Evolutionary conservation across 2,888 invertebrate species (phyloP).

Genomic region (Melanostoma mellinum): DNA sequence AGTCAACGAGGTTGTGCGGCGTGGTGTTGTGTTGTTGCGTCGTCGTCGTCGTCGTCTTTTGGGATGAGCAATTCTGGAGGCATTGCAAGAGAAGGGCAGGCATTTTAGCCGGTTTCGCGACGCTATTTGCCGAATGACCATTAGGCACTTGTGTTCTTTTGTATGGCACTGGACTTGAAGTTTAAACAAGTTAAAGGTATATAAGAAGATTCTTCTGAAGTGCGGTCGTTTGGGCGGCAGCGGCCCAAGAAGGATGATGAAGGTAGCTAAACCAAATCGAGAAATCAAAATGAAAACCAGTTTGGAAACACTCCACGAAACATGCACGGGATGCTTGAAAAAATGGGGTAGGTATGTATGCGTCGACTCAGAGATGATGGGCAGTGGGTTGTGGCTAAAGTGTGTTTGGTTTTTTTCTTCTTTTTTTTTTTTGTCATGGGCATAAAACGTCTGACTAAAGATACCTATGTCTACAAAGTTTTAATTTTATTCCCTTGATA

Average conservation of each 20-base stretch:
- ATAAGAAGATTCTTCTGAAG: slow-evolving; percentile 22
- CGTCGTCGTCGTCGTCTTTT: slow-evolving; percentile 34
- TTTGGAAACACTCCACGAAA: slow-evolving; percentile 51
- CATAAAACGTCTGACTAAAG: not conserved
- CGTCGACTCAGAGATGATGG: slow-evolving; percentile 21
- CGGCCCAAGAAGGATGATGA: slow-evolving; percentile 49
- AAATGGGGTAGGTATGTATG: slow-evolving; percentile 49
- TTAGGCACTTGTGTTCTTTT: slow-evolving; percentile 71
- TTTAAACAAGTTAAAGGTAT: slow-evolving; percentile 19
- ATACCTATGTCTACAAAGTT: slow-evolving; percentile 14
- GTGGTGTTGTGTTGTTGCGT: slow-evolving; percentile 7
- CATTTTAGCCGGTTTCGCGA: slow-evolving; percentile 71
- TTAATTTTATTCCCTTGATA: slow-evolving; percentile 44
- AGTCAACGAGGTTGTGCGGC: not conserved
- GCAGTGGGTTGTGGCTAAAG: slow-evolving; percentile 47
- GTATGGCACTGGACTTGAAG: slow-evolving; percentile 58
- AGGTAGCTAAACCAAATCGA: slow-evolving; percentile 65
- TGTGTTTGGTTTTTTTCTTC: slow-evolving; percentile 10
- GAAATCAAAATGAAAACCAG: slow-evolving; percentile 67
- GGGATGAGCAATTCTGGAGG: slow-evolving; percentile 42
- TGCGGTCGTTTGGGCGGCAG: slow-evolving; percentile 36
- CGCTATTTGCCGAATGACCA: slow-evolving; percentile 70
- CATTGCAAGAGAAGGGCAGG: slow-evolving; percentile 64
- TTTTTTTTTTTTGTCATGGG: slow-evolving; percentile 11
- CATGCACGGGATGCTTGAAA: slow-evolving; percentile 53